Base-by-base conservation (phyloP, 2,888 invertebrate genomes). In the Cyclophora punctaria region DNA sequence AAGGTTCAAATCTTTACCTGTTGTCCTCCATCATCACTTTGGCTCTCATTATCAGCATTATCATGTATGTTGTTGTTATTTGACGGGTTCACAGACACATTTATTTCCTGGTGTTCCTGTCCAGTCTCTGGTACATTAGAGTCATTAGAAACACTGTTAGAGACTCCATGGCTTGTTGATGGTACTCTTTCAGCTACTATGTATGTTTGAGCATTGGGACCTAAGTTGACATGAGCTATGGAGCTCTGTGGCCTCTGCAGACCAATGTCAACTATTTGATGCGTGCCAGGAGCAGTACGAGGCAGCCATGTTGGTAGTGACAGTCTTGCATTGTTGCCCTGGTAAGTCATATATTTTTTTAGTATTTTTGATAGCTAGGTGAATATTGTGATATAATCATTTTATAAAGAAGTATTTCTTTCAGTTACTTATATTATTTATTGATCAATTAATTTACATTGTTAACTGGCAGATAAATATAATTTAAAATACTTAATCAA, bases 1-100 rank as follows among this genome's bases (percentile, higher is more conserved):
- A 20, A 20, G 20, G 20, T 20, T 41, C 7, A 0, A 35, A 3
- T 5, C 49, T 59, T 59, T 58, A 87, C 88, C 83, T 85, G 85
- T 55, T 82, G 83, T 47, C 76, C 69, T 5, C 85, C 85, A 69
- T 87, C 87, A 51, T 88, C 88, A 71, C 88, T 87, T 57, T 83
- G 82, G 51, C 83, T 86, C 40, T 87, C 87, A 73, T 83, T 85
- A 55, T 87, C 88, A 35, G 71, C 74, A 66, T 82, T 83, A 53
- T 86, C 85, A 71, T 83, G 78, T 49, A 84, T 83, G 56, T 88
- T 86, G 56, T 87, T 87, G 53, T 86, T 87, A 56, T 86, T 87
- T 3, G 84, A 76, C 0, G 86, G 85, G 60, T 87, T 87, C 34
- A 84, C 80, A 0, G 86, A 83, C 3, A 79, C 76, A 69, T 84